A percentile compares a stretch with the other conserved stretches of the same genome.
Evolutionary conservation across 1,140 invertebrate genomes (phyloP).

Genomic region (Drosophila rhopaloa): DNA sequence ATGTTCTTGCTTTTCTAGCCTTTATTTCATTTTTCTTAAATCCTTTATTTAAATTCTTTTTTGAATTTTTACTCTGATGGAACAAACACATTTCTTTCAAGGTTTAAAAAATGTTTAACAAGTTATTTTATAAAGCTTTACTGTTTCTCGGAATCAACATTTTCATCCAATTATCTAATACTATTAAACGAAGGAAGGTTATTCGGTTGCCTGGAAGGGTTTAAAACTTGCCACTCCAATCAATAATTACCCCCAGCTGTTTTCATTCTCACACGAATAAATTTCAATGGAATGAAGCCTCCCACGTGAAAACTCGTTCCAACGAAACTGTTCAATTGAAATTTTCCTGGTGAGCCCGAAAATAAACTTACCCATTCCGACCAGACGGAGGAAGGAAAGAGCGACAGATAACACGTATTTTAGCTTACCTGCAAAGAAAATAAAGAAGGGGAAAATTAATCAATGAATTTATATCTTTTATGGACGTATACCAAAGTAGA

Average conservation of each 20-base stretch:
- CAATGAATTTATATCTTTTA: slow-evolving; percentile 55
- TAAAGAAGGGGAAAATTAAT: slow-evolving; percentile 56
- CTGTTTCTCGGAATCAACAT: background rate
- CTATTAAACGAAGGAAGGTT: slow-evolving; percentile 3
- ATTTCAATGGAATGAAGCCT: slow-evolving; percentile 9
- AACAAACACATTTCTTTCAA: too few relatives aligned
- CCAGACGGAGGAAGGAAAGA: background rate
- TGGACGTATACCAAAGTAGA: slow-evolving; percentile 18
- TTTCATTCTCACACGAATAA: slow-evolving; percentile 19
- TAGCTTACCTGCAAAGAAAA: slow-evolving; percentile 70
- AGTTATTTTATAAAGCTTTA: too few relatives aligned
- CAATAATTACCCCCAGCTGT: slow-evolving; percentile 17
- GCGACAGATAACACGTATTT: slow-evolving; percentile 45
- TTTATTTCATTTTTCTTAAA: background rate
- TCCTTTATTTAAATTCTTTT: background rate
- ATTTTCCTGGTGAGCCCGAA: slow-evolving; percentile 30
- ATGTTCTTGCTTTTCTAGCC: slow-evolving; percentile 4
- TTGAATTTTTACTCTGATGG: background rate
- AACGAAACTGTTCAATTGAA: slow-evolving; percentile 24
- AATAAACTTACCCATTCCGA: slow-evolving; percentile 33
- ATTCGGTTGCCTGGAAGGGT: background rate
- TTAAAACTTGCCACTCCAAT: background rate
- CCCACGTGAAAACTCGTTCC: slow-evolving; percentile 20
- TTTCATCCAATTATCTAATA: background rate
- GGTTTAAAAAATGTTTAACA: too few relatives aligned